Evolutionary conservation across 2,113 vertebrate genomes (phyloP).

Genomic region (Sardina pilchardus): DNA sequence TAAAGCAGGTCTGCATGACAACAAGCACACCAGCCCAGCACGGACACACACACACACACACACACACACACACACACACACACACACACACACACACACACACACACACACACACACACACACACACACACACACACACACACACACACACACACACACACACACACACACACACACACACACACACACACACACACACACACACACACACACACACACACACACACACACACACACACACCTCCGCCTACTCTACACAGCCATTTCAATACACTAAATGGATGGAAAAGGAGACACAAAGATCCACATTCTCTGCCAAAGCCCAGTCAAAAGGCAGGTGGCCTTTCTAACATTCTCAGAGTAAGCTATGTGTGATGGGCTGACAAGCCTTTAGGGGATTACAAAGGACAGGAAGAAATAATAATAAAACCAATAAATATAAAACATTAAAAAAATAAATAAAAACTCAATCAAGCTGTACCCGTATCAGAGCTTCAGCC

Average conservation of each 20-base stretch:
- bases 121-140: neutral
- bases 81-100: too few relatives aligned
- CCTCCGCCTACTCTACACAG: neutral
- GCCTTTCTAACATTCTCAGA: neutral
- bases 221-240: too few relatives aligned
- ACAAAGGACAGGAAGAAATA: neutral
- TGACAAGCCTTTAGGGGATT: neutral
- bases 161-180: too few relatives aligned
- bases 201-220: too few relatives aligned
- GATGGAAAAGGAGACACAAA: neutral
- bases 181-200: too few relatives aligned
- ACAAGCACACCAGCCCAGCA: neutral
- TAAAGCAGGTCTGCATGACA: constrained; percentile 28
- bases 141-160: constrained; percentile 11
- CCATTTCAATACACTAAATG: neutral
- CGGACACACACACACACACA: neutral
- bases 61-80: neutral
- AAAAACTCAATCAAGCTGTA: neutral
- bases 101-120: neutral
- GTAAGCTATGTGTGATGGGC: too few relatives aligned
- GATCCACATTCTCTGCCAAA: neutral
- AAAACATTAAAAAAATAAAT: too few relatives aligned
- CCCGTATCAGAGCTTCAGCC: neutral
- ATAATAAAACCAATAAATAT: neutral
- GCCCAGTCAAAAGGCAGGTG: neutral